These are phyloP conservation scores for Drepanosiphum platanoidis DNA, from an alignment of 2,888 invertebrate genomes.

Conservation along the genomic window DNA sequence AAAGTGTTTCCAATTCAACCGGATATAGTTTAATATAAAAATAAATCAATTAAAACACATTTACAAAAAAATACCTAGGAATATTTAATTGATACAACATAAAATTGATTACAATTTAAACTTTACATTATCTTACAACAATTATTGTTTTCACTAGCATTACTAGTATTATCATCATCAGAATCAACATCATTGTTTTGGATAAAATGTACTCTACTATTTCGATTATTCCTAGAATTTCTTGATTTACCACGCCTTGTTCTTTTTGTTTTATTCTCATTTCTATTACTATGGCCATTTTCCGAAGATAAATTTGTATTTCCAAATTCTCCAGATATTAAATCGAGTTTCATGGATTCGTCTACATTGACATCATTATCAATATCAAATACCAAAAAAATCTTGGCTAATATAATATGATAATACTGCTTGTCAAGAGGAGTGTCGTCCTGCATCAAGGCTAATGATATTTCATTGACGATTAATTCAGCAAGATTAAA, in stretches of 20 bases:
- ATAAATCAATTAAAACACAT: neutral
- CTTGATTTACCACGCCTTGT: neutral
- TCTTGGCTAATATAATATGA: neutral
- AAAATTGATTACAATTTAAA: neutral
- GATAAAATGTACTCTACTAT: neutral
- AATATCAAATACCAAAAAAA: neutral
- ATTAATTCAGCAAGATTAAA: constrained; percentile 26
- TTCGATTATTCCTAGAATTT: neutral
- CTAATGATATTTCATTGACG: neutral
- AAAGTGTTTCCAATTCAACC: no score
- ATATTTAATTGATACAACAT: no score
- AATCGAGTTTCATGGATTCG: neutral
- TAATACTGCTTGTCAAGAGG: neutral
- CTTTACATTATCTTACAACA: constrained; percentile 11
- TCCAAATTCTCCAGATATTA: neutral
- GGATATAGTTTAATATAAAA: no score
- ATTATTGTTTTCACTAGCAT: neutral
- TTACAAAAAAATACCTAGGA: neutral
- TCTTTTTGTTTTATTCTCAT: no score
- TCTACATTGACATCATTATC: neutral
- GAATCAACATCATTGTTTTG: neutral
- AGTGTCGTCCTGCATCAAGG: neutral
- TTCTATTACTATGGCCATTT: neutral
- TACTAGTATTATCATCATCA: neutral
- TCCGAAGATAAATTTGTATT: neutral